Evolutionary conservation across 2,797 vertebrate species (phyloP).

Genomic region (Clangula hyemalis): DNA sequence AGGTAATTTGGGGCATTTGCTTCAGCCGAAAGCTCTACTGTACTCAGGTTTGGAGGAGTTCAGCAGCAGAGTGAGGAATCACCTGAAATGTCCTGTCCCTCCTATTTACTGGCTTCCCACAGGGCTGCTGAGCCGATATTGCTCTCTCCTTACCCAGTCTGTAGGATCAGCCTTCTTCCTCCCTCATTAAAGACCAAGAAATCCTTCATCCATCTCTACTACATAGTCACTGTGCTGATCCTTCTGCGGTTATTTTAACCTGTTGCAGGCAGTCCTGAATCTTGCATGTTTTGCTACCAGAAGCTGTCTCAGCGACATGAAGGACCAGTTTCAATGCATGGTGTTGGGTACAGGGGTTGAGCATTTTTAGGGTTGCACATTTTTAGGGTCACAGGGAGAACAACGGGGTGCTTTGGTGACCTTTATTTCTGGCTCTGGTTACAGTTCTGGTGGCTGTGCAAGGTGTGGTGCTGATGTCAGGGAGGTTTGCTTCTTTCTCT

Average conservation of each 20-base stretch:
- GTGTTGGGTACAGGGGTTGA: neutral
- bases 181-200: neutral
- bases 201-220: neutral
- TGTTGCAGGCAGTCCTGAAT: neutral
- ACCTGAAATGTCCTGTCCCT: neutral
- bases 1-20: neutral
- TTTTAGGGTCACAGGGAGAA: neutral
- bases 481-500: neutral
- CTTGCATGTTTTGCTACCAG: neutral
- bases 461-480: neutral
- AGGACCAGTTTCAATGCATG: fast-evolving
- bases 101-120: neutral
- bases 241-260: neutral
- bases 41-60: neutral
- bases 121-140: neutral
- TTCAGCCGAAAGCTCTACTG: fast-evolving
- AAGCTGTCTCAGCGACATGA: neutral
- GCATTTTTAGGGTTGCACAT: neutral
- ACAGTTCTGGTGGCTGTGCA: neutral
- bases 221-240: neutral
- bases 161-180: neutral
- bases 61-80: neutral
- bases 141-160: neutral
- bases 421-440: neutral
- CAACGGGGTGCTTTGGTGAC: neutral